phyloP scores from a whole-genome alignment of 2,113 vertebrate genomes.

The Corydoras sp. region DNA sequence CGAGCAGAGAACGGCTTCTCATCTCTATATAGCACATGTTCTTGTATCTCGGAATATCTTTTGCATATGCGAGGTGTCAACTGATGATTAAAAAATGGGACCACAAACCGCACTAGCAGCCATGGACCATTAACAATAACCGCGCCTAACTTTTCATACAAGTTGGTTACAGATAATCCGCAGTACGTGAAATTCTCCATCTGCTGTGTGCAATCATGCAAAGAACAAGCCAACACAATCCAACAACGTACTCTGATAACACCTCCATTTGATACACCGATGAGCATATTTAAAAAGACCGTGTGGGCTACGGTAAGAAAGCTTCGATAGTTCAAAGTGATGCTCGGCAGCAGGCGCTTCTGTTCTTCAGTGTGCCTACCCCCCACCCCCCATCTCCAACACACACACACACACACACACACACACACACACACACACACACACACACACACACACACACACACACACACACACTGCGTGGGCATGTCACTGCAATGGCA shows the following conservation, averaged over 20 bases:
- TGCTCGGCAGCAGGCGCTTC: too few species aligned
- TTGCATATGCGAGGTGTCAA: background rate
- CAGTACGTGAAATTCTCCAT: too few species aligned
- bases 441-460: background rate
- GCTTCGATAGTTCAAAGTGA: background rate
- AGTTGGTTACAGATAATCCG: too few species aligned
- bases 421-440: background rate
- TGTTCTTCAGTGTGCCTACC: too few species aligned
- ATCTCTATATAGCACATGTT: background rate
- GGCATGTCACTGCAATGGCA: background rate
- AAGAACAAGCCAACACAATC: background rate
- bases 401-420: background rate
- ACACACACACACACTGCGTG: constrained; percentile 1
- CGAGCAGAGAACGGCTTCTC: background rate
- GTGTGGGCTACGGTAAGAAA: background rate
- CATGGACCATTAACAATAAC: too few species aligned
- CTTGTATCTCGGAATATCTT: background rate
- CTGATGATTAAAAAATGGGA: too few species aligned
- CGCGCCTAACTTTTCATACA: too few species aligned
- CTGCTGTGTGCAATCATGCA: too few species aligned
- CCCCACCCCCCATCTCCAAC: too few species aligned
- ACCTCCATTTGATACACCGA: constrained; percentile 4
- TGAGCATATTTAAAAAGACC: constrained; percentile 7
- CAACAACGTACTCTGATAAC: constrained; percentile 19
- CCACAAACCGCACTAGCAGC: too few species aligned